Evolutionary conservation across 2,113 vertebrate genomes (phyloP).

Genomic region (Cephalopholis sonnerati): DNA sequence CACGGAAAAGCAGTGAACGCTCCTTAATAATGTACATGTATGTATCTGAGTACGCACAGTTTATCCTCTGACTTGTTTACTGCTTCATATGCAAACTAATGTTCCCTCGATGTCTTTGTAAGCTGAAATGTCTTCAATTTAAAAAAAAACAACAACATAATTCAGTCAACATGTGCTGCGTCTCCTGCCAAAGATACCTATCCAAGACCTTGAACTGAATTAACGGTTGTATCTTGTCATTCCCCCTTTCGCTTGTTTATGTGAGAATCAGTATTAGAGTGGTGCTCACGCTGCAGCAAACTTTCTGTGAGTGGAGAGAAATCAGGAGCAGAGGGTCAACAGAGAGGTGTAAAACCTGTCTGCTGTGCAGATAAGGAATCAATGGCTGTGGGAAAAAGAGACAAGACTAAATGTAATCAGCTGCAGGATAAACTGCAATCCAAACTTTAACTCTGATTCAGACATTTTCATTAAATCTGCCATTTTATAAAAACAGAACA

Average conservation of each 20-base stretch:
- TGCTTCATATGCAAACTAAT: background rate
- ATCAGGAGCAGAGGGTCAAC: background rate
- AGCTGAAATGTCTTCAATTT: no score
- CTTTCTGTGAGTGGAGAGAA: background rate
- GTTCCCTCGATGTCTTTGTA: no score
- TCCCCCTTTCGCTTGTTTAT: background rate
- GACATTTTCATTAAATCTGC: background rate
- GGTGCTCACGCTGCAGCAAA: background rate
- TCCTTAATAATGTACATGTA: no score
- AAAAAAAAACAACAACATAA: background rate
- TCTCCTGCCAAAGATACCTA: conserved; percentile 19
- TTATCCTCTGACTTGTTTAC: no score
- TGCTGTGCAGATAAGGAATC: conserved; percentile 17
- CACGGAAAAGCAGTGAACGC: no score
- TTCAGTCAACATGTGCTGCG: conserved; percentile 26
- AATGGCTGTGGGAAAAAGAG: conserved; percentile 16
- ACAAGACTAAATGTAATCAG: conserved; percentile 1
- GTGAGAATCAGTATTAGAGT: conserved; percentile 10
- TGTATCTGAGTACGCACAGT: no score
- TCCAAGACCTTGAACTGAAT: conserved; percentile 44
- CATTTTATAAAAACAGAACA: background rate
- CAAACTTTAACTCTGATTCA: background rate
- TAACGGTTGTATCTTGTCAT: conserved; percentile 12
- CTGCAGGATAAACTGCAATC: background rate
- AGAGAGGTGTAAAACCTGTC: conserved; percentile 36